Evolutionary conservation across 2,888 invertebrate species (phyloP), one percentile per base, ranked within the genome.

Genomic region (Tenthredo scrophulariae): DNA sequence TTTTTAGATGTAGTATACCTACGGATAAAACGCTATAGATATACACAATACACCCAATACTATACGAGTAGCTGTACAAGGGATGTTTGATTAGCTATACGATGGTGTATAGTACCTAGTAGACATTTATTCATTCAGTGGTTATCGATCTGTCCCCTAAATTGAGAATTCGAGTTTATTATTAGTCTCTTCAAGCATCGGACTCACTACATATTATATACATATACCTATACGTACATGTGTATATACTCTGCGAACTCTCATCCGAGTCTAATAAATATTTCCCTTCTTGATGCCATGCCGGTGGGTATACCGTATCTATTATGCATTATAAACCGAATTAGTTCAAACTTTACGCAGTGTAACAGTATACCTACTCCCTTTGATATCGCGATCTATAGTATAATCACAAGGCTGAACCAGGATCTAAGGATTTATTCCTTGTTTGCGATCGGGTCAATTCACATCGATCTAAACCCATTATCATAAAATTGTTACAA

Each of bases 131-230:
- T 74, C 43, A 74, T 74, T 74, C 72, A 74, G 43, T 43, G 40
- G 40, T 74, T 74, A 74, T 74, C 72, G 72, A 74, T 74, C 43
- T 74, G 40, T 74, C 40, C 22, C 43, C n/a, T 74, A 74, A 74
- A 74, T 74, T 74, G 72, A 43, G 72, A 13, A 3, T 74, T 4
- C 2, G 43, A n/a, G 72, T 74, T 74, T 43, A 74, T 74, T 74
- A 74, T 74, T 43, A 40, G 72, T 74, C 40, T 43, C 72, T 40
- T 74, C 72, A 26, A 43, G 40, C 15, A 74, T 26, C 22, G 72
- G 37, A 40, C 72, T 26, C 29, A 46, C 46, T 46, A 46, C 10
- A 46, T 15, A 46, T 43, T 43, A 43, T 9, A 40, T 40, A 40
- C 1, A 40, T 40, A 40, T 40, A 33, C n/a, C n/a, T 33, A 33